These are phyloP conservation scores for Himalopsyche anomala DNA, from an alignment of 2,888 invertebrate genomes.

Conservation along the genomic window DNA sequence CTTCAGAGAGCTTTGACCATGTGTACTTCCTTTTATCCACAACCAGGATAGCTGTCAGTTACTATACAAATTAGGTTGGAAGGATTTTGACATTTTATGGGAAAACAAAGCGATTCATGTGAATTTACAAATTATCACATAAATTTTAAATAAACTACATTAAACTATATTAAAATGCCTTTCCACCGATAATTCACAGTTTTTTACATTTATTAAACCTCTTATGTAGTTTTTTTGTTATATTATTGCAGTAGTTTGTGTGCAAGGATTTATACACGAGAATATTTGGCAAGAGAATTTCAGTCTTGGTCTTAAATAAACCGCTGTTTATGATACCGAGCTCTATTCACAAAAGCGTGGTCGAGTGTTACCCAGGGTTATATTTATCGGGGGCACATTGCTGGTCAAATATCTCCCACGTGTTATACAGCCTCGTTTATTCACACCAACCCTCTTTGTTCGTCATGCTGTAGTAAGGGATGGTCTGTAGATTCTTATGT, in stretches of 20 bases:
- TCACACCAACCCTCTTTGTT: background rate
- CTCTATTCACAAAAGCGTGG: background rate
- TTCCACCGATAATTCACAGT: no score
- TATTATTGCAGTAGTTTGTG: background rate
- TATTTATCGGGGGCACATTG: conserved; percentile 3
- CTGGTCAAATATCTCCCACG: conserved; percentile 30
- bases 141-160: no score
- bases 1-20: no score
- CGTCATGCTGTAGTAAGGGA: background rate
- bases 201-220: no score
- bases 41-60: no score
- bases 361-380: background rate
- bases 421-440: conserved; percentile 12
- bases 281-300: background rate
- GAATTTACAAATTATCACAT: no score
- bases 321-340: background rate
- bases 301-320: conserved; percentile 3
- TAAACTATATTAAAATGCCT: no score
- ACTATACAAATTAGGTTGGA: no score
- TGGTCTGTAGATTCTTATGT: background rate
- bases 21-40: no score
- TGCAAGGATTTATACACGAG: background rate
- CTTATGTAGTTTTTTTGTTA: background rate
- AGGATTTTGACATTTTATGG: no score
- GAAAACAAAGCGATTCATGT: no score